Evolutionary conservation across 2,797 vertebrate genomes (phyloP), one percentile per base, ranked within the genome.

Genomic region (Microctenopoma lineatum): DNA sequence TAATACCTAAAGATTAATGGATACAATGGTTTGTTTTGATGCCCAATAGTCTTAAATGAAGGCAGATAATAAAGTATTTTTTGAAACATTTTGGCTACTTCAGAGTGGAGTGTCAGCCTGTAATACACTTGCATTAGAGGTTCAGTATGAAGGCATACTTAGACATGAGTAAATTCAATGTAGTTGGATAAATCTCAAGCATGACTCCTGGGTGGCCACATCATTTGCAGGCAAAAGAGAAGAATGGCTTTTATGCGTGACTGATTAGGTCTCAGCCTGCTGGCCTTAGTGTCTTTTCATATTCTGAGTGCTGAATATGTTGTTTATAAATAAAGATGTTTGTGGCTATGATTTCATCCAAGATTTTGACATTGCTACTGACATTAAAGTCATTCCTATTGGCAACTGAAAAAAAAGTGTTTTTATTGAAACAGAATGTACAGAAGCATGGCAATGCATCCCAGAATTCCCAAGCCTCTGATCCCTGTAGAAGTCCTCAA

Each of bases 261-360:
- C 62, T 90, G 84, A 81, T 82, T 87, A 76, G 77, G 78, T 77
- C 80, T 55, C 68, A 81, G 80, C 72, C 79, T 63, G 51, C 60
- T 70, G 80, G 77, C 73, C 68, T 53, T 18, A 29, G 66, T 73
- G 76, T 75, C 75, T 77, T 82, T 74, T 87, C 82, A 79, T 60
- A 47, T 59, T 83, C 72, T 75, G 73, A 80, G 55, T 73, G 73
- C 69, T 54, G 63, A 80, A 69, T 83, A 51, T 77, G 68, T 83
- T 83, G 67, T 90, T 78, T 89, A 88, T 90, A 80, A 87, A 87
- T 85, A 77, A 81, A 84, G 68, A 87, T 87, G 72, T 85, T 80
- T 80, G 54, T 68, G 77, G 64, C 61, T 84, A 81, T 84, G 47
- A 77, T 87, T 81, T 80, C 62, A 76, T 84, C 55, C 61, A 52